A percentile compares a stretch with the other conserved stretches of the same genome.
Conservation (phyloP, 2,888 invertebrate species). For the Clistopyga incitator region DNA sequence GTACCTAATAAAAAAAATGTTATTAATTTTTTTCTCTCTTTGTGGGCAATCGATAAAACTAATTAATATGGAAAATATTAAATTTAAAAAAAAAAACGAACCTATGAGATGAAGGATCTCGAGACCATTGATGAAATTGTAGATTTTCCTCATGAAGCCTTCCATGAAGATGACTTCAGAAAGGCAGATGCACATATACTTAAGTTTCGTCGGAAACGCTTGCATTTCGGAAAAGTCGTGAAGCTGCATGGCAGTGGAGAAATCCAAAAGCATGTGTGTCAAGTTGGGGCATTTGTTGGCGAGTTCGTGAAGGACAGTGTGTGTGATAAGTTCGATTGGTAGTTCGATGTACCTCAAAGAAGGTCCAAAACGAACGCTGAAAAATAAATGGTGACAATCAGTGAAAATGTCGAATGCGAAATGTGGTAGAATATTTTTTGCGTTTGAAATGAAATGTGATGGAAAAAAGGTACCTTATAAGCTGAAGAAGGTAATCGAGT, state of each 20-base stretch:
- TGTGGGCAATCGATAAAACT: not conserved
- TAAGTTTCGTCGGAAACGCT: slow-evolving; percentile 98
- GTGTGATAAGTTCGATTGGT: slow-evolving; percentile 98
- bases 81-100: slow-evolving; percentile 77
- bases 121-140: slow-evolving; percentile 99
- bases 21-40: not conserved
- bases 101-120: slow-evolving; percentile 98
- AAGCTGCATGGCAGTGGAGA: slow-evolving; percentile 99
- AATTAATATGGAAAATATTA: not conserved
- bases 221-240: slow-evolving; percentile 99
- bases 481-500: slow-evolving; percentile 93
- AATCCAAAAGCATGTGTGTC: slow-evolving; percentile 98
- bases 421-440: no score
- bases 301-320: slow-evolving; percentile 97
- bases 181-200: slow-evolving; percentile 97
- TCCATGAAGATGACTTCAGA: slow-evolving; percentile 99
- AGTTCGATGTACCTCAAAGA: slow-evolving; percentile 96
- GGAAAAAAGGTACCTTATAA: slow-evolving; percentile 88
- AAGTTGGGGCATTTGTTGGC: slow-evolving; percentile 98
- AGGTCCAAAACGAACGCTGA: slow-evolving; percentile 92
- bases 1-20: slow-evolving; percentile 90
- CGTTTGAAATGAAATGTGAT: no score
- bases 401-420: not conserved
- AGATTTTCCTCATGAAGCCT: slow-evolving; percentile 99
- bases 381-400: slow-evolving; percentile 2